phyloP scores from a whole-genome alignment of 2,113 vertebrate species.

The Myxocyprinus asiaticus region DNA sequence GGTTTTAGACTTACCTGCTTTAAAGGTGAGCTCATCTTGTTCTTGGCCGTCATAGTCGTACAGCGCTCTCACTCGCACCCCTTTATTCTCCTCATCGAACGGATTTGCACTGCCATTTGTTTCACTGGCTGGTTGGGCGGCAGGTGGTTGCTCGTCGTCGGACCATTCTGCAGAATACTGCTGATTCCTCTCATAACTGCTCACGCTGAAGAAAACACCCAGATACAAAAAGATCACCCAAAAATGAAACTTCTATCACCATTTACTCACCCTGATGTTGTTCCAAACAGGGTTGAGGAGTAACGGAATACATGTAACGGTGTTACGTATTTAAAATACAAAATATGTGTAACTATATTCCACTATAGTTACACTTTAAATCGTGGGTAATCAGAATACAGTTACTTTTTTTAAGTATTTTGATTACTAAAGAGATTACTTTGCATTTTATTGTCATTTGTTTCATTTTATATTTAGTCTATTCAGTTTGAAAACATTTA shows the following conservation, averaged over 20 bases:
- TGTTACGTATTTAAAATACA: too few relatives aligned
- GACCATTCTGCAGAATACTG: conserved; percentile 88
- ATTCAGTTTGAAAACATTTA: too few relatives aligned
- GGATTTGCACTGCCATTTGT: conserved; percentile 88
- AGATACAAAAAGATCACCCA: background rate
- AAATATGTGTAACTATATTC: too few relatives aligned
- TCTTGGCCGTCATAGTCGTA: conserved; percentile 96
- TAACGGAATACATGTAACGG: too few relatives aligned
- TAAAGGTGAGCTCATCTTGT: conserved; percentile 95
- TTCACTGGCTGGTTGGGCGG: conserved; percentile 71
- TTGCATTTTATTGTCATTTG: too few relatives aligned
- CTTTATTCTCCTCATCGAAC: conserved; percentile 87
- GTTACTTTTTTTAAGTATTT: too few relatives aligned
- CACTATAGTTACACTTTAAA: too few relatives aligned
- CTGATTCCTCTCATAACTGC: conserved; percentile 91
- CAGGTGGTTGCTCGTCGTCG: conserved; percentile 83
- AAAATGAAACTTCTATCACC: background rate
- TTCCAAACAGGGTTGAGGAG: too few relatives aligned
- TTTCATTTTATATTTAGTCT: too few relatives aligned
- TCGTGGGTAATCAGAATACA: too few relatives aligned
- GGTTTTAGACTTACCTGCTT: conserved; percentile 77
- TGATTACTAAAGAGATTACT: too few relatives aligned
- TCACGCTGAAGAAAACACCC: conserved; percentile 74
- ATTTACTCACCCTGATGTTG: too few relatives aligned
- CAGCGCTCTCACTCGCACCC: conserved; percentile 87